phyloP scores from a whole-genome alignment of 2,888 invertebrate species.

The Dilophus febrilis region DNA sequence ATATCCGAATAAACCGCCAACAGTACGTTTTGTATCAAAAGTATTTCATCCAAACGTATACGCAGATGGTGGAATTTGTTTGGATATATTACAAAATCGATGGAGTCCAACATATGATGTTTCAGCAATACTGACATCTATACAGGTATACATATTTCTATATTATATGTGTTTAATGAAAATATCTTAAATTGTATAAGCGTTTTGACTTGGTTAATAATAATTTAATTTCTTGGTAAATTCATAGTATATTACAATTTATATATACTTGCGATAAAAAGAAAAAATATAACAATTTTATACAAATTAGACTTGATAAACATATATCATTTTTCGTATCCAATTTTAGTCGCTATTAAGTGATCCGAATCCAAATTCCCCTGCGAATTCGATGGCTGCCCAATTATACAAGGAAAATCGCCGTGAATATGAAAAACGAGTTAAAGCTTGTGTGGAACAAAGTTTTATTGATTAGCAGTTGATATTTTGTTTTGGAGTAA shows the following conservation, averaged over 20 bases:
- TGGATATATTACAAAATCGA: constrained; percentile 98
- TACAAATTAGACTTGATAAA: too few species aligned
- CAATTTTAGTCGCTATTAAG: constrained; percentile 93
- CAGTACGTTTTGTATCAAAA: constrained; percentile 98
- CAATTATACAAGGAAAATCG: constrained; percentile 98
- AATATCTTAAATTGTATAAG: too few species aligned
- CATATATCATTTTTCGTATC: too few species aligned
- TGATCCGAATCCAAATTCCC: constrained; percentile 99
- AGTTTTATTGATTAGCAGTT: constrained; percentile 92
- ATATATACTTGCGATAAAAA: too few species aligned
- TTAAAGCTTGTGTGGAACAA: constrained; percentile 98
- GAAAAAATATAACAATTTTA: too few species aligned
- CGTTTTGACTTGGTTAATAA: too few species aligned
- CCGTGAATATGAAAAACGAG: constrained; percentile 97
- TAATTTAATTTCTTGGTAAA: too few species aligned
- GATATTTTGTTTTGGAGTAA: too few species aligned
- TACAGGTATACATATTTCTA: constrained; percentile 57
- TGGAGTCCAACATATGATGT: constrained; percentile 99
- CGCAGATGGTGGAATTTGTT: constrained; percentile 97
- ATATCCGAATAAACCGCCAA: constrained; percentile 99
- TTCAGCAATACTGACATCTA: constrained; percentile 98
- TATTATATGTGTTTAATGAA: too few species aligned
- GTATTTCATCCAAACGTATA: constrained; percentile 99
- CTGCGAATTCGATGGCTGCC: constrained; percentile 97
- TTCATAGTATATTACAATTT: too few species aligned